Conservation (phyloP, 1,140 invertebrate species). For the Delia radicum region DNA sequence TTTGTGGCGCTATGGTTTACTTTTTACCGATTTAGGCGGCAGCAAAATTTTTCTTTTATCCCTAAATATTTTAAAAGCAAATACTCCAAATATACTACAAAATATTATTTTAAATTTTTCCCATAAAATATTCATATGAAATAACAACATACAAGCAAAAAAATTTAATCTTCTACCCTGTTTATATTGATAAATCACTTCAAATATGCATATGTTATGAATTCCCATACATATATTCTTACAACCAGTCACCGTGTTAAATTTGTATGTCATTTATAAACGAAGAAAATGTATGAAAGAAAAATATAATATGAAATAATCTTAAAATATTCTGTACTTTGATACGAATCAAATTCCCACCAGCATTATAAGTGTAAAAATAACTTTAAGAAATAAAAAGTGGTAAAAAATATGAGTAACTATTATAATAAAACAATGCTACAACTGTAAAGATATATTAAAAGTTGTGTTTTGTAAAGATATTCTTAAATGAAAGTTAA, state of each 20-base stretch:
- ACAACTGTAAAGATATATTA: not conserved
- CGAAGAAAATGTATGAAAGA: not conserved
- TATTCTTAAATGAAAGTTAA: too few species aligned
- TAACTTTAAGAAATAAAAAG: not conserved
- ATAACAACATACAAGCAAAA: not conserved
- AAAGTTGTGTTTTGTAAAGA: too few species aligned
- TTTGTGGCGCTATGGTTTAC: conserved; percentile 38
- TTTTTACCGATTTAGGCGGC: conserved; percentile 38
- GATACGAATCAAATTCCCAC: not conserved
- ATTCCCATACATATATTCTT: not conserved
- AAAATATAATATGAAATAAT: not conserved
- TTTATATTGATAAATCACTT: not conserved
- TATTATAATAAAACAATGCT: not conserved
- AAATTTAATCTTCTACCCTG: not conserved
- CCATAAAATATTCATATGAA: not conserved
- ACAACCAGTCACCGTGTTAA: not conserved
- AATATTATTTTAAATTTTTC: not conserved
- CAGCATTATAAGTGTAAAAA: not conserved
- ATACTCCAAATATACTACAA: too few species aligned
- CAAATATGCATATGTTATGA: not conserved
- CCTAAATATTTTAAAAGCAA: not conserved
- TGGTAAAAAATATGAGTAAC: not conserved
- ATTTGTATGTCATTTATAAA: not conserved
- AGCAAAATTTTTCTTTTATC: not conserved
- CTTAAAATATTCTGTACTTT: not conserved